Conservation (phyloP, 2,113 vertebrate species). For the Tamias sibiricus region DNA sequence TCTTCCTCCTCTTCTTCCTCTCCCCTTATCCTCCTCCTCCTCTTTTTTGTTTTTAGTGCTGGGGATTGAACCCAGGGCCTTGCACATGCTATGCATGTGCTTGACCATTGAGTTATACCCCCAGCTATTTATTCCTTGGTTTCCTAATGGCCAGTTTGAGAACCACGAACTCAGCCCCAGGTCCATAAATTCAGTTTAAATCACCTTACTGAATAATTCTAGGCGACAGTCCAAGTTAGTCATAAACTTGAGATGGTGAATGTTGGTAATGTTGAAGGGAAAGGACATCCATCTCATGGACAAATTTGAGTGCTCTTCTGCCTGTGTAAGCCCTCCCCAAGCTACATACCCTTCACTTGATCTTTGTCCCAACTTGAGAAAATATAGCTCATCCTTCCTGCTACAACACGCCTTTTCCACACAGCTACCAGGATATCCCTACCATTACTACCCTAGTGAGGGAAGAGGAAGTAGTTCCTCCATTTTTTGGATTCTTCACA, state of each 20-base stretch:
- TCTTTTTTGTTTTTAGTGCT: background rate
- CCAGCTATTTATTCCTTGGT: background rate
- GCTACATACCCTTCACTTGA: background rate
- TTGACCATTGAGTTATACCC: background rate
- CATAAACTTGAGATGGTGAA: background rate
- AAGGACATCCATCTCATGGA: background rate
- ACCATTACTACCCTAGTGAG: background rate
- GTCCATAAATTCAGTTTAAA: background rate
- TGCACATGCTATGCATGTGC: background rate
- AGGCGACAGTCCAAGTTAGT: background rate
- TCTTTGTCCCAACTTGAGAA: background rate
- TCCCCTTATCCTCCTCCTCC: too few species aligned
- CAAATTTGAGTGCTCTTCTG: background rate
- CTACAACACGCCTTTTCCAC: background rate
- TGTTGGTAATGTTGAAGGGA: background rate
- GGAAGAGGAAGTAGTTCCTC: background rate
- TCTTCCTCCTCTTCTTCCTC: too few species aligned
- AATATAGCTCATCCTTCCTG: background rate
- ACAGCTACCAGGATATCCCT: background rate
- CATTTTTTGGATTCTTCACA: background rate
- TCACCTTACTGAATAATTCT: background rate
- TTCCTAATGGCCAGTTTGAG: conserved; percentile 6
- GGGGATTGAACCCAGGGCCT: background rate
- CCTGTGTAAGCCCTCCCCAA: too few species aligned
- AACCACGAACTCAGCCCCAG: background rate